Percentiles rank a stretch among this genome's conserved stretches.
Evolutionary conservation across 2,888 invertebrate genomes (phyloP).

Genomic region (Brachypalpus laphriformis): DNA sequence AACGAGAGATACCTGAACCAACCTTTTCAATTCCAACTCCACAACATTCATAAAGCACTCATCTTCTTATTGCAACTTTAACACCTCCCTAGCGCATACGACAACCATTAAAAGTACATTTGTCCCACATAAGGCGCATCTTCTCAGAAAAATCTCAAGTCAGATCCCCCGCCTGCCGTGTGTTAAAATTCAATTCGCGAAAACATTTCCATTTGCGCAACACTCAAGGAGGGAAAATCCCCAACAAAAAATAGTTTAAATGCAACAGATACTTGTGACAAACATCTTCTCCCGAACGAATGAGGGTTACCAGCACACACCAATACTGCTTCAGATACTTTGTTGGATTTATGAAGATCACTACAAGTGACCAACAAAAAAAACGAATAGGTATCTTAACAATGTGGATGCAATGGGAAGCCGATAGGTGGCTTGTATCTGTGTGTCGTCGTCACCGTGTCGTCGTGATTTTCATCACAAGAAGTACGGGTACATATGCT

Average conservation of each 20-base stretch:
- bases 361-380: slow-evolving; percentile 61
- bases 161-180: neutral
- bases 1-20: neutral
- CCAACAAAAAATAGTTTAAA: slow-evolving; percentile 68
- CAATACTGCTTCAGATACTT: slow-evolving; percentile 54
- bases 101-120: slow-evolving; percentile 46
- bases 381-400: slow-evolving; percentile 19
- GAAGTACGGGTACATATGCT: slow-evolving; percentile 70
- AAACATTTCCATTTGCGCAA: slow-evolving; percentile 69
- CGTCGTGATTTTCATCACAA: slow-evolving; percentile 73
- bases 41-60: slow-evolving; percentile 1
- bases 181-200: slow-evolving; percentile 62
- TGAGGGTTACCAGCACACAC: slow-evolving; percentile 71
- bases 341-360: slow-evolving; percentile 72
- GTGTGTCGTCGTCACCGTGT: slow-evolving; percentile 42
- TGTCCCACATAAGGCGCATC: slow-evolving; percentile 57
- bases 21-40: slow-evolving; percentile 5
- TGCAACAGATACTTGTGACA: slow-evolving; percentile 68
- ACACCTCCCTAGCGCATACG: slow-evolving; percentile 3
- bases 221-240: slow-evolving; percentile 50
- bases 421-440: slow-evolving; percentile 51
- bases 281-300: slow-evolving; percentile 54
- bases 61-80: slow-evolving; percentile 27
- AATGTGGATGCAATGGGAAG: slow-evolving; percentile 43
- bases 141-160: slow-evolving; percentile 36